These are phyloP conservation scores for Megaceryle alcyon DNA, from an alignment of 2,797 vertebrate genomes.

Conservation along the genomic window DNA sequence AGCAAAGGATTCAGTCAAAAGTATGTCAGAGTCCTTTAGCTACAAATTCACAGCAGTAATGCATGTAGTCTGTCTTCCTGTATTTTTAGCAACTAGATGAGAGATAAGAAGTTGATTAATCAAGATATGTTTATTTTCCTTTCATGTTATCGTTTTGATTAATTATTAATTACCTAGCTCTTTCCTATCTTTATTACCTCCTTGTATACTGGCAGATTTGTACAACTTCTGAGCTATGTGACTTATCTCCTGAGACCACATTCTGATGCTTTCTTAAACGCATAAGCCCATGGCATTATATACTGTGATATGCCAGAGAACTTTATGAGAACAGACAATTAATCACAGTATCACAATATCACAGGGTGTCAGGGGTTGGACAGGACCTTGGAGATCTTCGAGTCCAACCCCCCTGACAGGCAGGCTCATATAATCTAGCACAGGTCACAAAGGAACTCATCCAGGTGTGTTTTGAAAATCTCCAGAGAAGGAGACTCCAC, in stretches of 20 bases:
- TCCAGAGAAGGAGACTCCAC: too few relatives aligned
- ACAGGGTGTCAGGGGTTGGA: too few relatives aligned
- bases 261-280: background rate
- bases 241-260: background rate
- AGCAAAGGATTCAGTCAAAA: background rate
- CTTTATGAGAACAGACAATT: background rate
- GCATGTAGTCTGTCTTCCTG: background rate
- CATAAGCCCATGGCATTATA: background rate
- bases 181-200: background rate
- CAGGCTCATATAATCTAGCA: too few relatives aligned
- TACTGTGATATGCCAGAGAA: background rate
- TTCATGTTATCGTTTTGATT: slow-evolving; percentile 25
- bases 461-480: too few relatives aligned
- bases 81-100: background rate
- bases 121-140: background rate
- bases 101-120: slow-evolving; percentile 12
- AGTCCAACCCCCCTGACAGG: too few relatives aligned
- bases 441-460: too few relatives aligned
- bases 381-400: too few relatives aligned
- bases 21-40: background rate
- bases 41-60: background rate
- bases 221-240: background rate
- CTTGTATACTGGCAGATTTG: background rate
- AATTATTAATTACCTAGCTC: background rate
- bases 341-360: too few relatives aligned